These are phyloP conservation scores for Brachionus sp. DNA, from an alignment of 1,140 invertebrate genomes.

Conservation along the genomic window DNA sequence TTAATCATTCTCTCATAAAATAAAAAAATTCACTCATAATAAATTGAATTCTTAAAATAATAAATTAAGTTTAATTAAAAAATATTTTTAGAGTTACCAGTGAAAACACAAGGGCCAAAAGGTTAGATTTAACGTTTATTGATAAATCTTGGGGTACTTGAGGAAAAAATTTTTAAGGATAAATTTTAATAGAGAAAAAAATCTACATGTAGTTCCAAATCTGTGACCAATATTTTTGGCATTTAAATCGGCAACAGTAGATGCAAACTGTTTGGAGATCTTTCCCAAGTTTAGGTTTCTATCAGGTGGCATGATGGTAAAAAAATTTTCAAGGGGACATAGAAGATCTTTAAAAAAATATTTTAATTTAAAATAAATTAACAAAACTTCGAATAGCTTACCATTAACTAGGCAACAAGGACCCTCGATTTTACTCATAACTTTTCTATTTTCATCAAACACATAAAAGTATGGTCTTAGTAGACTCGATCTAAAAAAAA, in stretches of 20 bases:
- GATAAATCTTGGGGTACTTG: not conserved
- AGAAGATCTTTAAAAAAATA: not conserved
- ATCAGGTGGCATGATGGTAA: slow-evolving; percentile 6
- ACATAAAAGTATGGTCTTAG: not conserved
- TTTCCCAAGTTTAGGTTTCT: slow-evolving; percentile 6
- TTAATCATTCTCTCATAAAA: too few species aligned
- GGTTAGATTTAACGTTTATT: not conserved
- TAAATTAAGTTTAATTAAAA: not conserved
- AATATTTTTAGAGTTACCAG: not conserved
- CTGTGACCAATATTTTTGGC: not conserved
- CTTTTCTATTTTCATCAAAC: not conserved
- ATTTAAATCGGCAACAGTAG: slow-evolving; percentile 5
- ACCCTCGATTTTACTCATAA: not conserved
- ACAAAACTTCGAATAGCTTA: not conserved
- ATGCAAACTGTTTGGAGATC: slow-evolving; percentile 17
- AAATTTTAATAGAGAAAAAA: not conserved
- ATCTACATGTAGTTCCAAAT: slow-evolving; percentile 13
- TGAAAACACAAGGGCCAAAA: not conserved
- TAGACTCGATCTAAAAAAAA: not conserved
- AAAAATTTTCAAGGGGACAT: slow-evolving; percentile 18
- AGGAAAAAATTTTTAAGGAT: not conserved
- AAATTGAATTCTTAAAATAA: not conserved
- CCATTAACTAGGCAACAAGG: not conserved
- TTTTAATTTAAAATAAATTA: not conserved
- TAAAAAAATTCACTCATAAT: not conserved